Evolutionary conservation across 2,888 invertebrate species (phyloP), one percentile per base, ranked within the genome.

Genomic region (Sminthurinus aureus): DNA sequence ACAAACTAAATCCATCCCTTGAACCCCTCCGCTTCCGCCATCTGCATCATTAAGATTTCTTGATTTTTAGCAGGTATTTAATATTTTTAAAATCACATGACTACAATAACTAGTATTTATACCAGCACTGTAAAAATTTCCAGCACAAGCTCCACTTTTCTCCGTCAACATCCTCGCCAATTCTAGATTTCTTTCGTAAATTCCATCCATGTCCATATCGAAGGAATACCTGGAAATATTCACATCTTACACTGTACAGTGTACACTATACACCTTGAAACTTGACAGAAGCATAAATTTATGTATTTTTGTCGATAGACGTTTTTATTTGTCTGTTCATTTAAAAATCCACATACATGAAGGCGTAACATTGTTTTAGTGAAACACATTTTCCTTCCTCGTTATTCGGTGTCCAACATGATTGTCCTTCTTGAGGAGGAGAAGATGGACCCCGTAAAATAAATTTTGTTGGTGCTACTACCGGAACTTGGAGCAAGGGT

Each of bases 341-440:
- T n/a, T n/a, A n/a, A n/a, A n/a, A n/a, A n/a, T n/a, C n/a, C n/a
- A n/a, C n/a, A n/a, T n/a, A n/a, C n/a, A n/a, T n/a, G n/a, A 66
- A 66, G 15, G 89, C 87, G 78, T 87, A 88, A 78, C 89, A 89
- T 20, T 85, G 83, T n/a, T 79, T 85, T 8, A 88, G 58, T 0
- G 86, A 80, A 22, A 80, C 83, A 76, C 89, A 89, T 11, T 64
- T 79, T 20, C 89, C 89, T 15, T 38, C 13, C n/a, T 73, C 64
- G 1, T 87, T 87, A 12, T 83, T 78, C 0, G 82, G 20, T 3
- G 87, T 85, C 9, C 52, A 58, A 77, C 88, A 88, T 8, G 69
- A 0, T 0, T 71, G 6, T 3, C 71, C 71, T 22, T n/a, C 22
- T 2, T 4, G 9, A 13, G 24, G 20, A n/a, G 6, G 11, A 22